Evolutionary conservation across 2,888 invertebrate species (phyloP), one percentile per base, ranked within the genome.

Genomic region (Cylindroiulus punctatus): DNA sequence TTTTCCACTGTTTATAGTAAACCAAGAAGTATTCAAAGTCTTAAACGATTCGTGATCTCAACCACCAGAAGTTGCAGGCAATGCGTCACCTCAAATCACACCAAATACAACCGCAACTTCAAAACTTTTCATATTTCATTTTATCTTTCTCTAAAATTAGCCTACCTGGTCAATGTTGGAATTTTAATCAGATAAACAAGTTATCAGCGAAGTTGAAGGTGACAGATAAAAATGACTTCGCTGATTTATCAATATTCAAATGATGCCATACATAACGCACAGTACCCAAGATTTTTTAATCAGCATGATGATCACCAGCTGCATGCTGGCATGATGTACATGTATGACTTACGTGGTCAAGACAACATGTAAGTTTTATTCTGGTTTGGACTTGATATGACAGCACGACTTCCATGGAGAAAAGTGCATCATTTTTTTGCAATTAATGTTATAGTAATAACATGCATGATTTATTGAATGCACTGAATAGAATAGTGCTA

Each of bases 61-160:
- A 8, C 12, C 1, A n/a, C n/a, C n/a, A n/a, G n/a, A n/a, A n/a
- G n/a, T 12, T 44, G 14, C 14, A 44, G 44, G 44, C 36, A 2
- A 2, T 36, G 36, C 36, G 36, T 36, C 36, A 36, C 36, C 36
- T 44, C 44, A 12, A 44, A 44, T 44, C 44, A 44, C 44, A 3
- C 0, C 44, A 44, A 44, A 44, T 44, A 44, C 44, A 12, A 44
- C 4, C 44, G 14, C 12, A 65, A 26, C 26, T 1, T 65, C 26
- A 65, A 7, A 26, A 52, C n/a, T 65, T 65, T 65, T 65, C 65
- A 65, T 65, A 65, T 65, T 65, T 65, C 26, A 8, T 26, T 26
- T 65, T 65, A n/a, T 52, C 19, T 52, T n/a, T 65, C 12, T 65
- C 65, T 65, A 65, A 65, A 65, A 65, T 65, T 65, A 65, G 26